Base-by-base conservation (phyloP, 2,113 vertebrate species). In the Regulus satrapa region DNA sequence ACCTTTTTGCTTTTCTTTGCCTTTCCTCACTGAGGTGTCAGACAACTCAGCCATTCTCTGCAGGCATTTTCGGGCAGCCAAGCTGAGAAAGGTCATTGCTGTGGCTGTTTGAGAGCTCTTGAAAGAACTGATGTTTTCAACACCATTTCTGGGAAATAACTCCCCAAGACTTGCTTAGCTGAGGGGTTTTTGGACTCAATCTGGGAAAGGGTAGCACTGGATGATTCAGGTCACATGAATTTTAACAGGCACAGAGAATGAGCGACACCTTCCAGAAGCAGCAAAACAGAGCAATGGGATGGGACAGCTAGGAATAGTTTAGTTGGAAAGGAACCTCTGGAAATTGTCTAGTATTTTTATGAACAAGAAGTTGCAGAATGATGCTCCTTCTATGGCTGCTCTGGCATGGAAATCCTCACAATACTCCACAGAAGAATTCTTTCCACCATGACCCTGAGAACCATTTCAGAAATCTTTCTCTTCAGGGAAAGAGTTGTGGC, bases 251-350 rank as follows among this genome's bases (percentile, higher is more conserved):
- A 25, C 16, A 18, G 38, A 67, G 26, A 74, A 81, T 31, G 82
- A 89, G 8, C 0, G 0, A n/a, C 18, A 24, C 4, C 11, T 84
- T 15, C 24, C 34, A 74, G 55, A 69, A 72, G 10, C 2, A 38
- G 43, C 23, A 72, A 38, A 78, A 71, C 18, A 58, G 56, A 90
- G 14, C 52, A 45, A 12, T 14, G 26, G 15, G 14, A 79, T 79
- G 21, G 20, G 36, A 4, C 31, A 23, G 19, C 36, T 28, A 40
- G 48, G 36, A 76, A 59, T 12, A 26, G 17, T 51, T 67, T 32
- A n/a, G 32, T 14, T 58, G 29, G 43, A 81, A 85, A 18, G 6
- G 5, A 10, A 10, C 0, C 3, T 78, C 21, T 43, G 48, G n/a
- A 94, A 92, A 52, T 40, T 5, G 8, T 36, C 13, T 28, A 11